phyloP scores from a whole-genome alignment of 2,888 invertebrate genomes.

The Dusona sp. region DNA sequence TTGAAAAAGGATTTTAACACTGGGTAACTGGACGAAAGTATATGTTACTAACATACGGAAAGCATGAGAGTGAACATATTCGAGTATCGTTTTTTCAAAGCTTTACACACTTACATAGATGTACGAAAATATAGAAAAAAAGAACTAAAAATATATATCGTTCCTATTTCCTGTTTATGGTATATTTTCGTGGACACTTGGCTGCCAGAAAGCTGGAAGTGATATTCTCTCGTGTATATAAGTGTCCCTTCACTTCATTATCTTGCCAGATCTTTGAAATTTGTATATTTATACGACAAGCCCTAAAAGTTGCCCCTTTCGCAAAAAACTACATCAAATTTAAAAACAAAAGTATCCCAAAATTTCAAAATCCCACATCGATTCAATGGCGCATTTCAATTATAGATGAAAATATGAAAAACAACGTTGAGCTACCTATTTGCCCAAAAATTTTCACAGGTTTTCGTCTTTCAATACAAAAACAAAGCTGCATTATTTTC shows the following conservation, averaged over 20 bases:
- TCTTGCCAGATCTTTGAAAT: neutral
- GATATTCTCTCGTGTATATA: slow-evolving; percentile 24
- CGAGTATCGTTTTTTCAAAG: slow-evolving; percentile 13
- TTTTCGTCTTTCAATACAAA: no score
- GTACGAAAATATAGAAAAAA: neutral
- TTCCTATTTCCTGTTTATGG: slow-evolving; percentile 26
- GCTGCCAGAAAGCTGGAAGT: slow-evolving; percentile 23
- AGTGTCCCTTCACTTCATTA: slow-evolving; percentile 17
- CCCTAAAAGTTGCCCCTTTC: neutral
- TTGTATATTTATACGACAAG: slow-evolving; percentile 6
- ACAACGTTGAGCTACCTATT: no score
- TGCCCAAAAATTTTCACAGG: no score
- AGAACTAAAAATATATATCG: slow-evolving; percentile 12
- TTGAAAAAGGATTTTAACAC: slow-evolving; percentile 55
- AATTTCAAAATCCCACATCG: neutral
- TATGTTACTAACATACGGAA: slow-evolving; percentile 15
- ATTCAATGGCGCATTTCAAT: no score
- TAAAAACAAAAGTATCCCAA: neutral
- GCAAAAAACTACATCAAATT: neutral
- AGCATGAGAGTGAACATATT: slow-evolving; percentile 28
- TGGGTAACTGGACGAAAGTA: slow-evolving; percentile 34
- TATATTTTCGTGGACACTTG: slow-evolving; percentile 28
- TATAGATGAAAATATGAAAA: no score
- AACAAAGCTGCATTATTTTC: no score
- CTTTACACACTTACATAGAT: slow-evolving; percentile 2